Evolutionary conservation across 1,140 invertebrate genomes (phyloP), one percentile per base, ranked within the genome.

Genomic region (Brachionus paranguensis): DNA sequence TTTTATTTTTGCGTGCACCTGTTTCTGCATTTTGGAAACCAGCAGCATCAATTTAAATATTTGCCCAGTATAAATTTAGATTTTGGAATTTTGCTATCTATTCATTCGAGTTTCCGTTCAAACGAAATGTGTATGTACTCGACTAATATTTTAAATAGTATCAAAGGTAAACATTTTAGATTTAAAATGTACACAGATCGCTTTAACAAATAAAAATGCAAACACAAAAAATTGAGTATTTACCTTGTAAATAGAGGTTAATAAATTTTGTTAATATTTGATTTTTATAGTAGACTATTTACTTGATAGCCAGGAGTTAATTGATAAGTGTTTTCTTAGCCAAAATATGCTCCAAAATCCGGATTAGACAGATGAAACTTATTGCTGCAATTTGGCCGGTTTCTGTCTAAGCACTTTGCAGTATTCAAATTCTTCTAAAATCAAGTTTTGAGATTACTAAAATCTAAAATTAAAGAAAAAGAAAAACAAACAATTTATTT

Each of bases 241-340:
- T 72, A 72, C 68, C 68, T 43, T 37, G 6, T 43, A 72, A 72
- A 72, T 8, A 72, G 41, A 72, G 37, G 68, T 72, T 72, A 72
- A 72, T 72, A 72, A 41, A 72, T 72, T 72, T 43, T 12, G 68
- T 24, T 72, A 72, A 72, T 72, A 72, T 72, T 72, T 72, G 20
- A 17, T 72, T 68, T 68, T 41, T 5, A 60, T 60, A 60, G 17
- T 60, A 60, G 53, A 60, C 53, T 60, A 60, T 60, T 60, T 60
- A 20, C 65, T 68, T 11, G 33, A 74, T 43, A 43, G 17, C 41
- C 37, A 43, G 41, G 17, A 74, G 70, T 74, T 45, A 43, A 45
- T 43, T 74, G 70, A 74, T 74, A 43, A 74, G 70, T 74, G 70
- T 45, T 74, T 74, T 41, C 70, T 74, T 74, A 74, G 41, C n/a